Conservation (phyloP, 2,888 invertebrate species). For the Ennomos quercinarius region DNA sequence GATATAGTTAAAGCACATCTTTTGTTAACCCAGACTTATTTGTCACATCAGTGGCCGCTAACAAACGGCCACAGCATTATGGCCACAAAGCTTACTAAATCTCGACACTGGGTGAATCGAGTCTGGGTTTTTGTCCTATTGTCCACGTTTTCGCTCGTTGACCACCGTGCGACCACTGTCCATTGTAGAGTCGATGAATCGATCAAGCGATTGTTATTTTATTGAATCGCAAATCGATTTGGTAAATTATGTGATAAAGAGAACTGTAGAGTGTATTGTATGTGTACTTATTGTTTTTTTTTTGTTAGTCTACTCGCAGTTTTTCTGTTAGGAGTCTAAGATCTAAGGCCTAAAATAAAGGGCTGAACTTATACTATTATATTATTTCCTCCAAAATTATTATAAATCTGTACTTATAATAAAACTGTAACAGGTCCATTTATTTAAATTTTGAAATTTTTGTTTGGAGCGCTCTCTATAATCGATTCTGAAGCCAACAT, state of each 20-base stretch:
- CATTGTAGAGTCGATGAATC: slow-evolving; percentile 19
- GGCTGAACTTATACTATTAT: too few species aligned
- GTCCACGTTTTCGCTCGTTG: slow-evolving; percentile 37
- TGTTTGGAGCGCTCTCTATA: too few species aligned
- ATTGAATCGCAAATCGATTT: slow-evolving; percentile 18
- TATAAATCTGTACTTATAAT: too few species aligned
- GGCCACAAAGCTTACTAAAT: slow-evolving; percentile 21
- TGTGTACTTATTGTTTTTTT: too few species aligned
- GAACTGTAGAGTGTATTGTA: too few species aligned
- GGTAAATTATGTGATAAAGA: slow-evolving; percentile 6
- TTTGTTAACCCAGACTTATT: slow-evolving; percentile 48
- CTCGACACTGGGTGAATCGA: slow-evolving; percentile 48
- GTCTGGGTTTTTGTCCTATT: slow-evolving; percentile 45
- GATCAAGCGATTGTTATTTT: slow-evolving; percentile 13
- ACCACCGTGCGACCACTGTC: slow-evolving; percentile 51
- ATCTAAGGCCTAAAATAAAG: too few species aligned
- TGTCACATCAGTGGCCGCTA: slow-evolving; percentile 50
- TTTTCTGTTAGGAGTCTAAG: too few species aligned
- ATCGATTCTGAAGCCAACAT: too few species aligned
- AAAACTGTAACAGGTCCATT: too few species aligned
- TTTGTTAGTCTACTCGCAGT: background rate
- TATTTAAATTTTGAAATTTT: too few species aligned
- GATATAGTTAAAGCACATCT: slow-evolving; percentile 6
- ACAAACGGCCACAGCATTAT: slow-evolving; percentile 46
- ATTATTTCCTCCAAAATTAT: too few species aligned